These are phyloP conservation scores for Microplitis demolitor DNA, from an alignment of 1,140 invertebrate species.

Conservation along the genomic window DNA sequence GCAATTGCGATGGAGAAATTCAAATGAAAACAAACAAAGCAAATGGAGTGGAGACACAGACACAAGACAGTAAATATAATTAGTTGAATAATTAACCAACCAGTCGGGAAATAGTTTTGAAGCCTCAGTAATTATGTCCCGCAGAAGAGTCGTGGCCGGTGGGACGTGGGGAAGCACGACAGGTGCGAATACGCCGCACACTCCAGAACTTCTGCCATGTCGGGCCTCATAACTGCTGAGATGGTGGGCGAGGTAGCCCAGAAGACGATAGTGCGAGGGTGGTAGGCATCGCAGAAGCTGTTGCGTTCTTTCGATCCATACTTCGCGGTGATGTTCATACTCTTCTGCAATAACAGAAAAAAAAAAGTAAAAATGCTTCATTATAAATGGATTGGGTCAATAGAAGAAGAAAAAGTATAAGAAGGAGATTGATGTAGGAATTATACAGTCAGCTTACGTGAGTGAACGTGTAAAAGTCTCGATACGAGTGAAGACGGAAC, in stretches of 20 bases:
- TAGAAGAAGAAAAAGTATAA: too few species aligned
- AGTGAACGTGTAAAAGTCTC: constrained; percentile 52
- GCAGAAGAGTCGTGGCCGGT: constrained; percentile 53
- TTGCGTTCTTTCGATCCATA: constrained; percentile 52
- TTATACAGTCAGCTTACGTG: constrained; percentile 44
- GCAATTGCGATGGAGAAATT: too few species aligned
- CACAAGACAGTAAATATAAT: too few species aligned
- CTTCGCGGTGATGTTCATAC: constrained; percentile 46
- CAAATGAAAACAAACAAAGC: too few species aligned
- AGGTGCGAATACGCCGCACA: constrained; percentile 56
- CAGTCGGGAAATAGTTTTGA: constrained; percentile 47
- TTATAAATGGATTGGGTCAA: too few species aligned
- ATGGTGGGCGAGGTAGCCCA: constrained; percentile 58
- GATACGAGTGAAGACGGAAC: constrained; percentile 52
- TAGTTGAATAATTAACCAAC: constrained; percentile 15
- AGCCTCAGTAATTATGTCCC: constrained; percentile 52
- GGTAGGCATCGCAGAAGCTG: constrained; percentile 51
- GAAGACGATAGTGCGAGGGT: constrained; percentile 49
- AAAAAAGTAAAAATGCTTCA: not conserved
- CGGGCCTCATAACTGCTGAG: constrained; percentile 57
- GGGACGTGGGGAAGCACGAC: constrained; percentile 57
- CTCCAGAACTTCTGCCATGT: constrained; percentile 52
- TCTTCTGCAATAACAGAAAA: constrained; percentile 38
- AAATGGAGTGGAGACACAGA: too few species aligned
- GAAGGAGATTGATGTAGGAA: not conserved